Evolutionary conservation across 2,888 invertebrate genomes (phyloP).

Genomic region (Caenorhabditis japonica): DNA sequence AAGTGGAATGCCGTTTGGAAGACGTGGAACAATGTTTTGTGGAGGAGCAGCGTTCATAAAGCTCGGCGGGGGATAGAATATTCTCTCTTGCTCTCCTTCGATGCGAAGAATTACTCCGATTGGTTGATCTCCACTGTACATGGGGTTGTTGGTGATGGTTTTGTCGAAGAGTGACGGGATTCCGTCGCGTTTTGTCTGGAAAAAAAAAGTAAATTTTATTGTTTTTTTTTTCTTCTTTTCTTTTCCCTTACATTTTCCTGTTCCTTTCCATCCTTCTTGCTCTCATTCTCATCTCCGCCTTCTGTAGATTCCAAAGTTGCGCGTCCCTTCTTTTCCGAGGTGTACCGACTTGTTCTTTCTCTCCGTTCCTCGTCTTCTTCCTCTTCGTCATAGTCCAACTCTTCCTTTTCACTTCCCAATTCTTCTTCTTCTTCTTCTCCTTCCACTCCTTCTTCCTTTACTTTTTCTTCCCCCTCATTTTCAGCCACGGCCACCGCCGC

Average conservation of each 20-base stretch:
- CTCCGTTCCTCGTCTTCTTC: constrained; percentile 54
- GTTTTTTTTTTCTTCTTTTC: no score
- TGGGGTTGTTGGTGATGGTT: constrained; percentile 31
- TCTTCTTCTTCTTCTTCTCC: constrained; percentile 13
- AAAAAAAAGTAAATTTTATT: not conserved
- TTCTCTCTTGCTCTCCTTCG: constrained; percentile 41
- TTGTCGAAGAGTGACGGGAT: constrained; percentile 50
- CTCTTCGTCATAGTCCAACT: constrained; percentile 65
- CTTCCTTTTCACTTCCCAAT: constrained; percentile 51
- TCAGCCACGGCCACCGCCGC: no score
- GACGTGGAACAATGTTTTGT: constrained; percentile 53
- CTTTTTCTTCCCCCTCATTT: not conserved
- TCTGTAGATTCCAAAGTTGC: constrained; percentile 1
- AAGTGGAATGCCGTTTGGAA: constrained; percentile 59
- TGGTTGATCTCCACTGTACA: constrained; percentile 28
- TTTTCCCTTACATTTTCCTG: constrained; percentile 6
- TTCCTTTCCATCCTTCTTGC: constrained; percentile 17
- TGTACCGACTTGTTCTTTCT: constrained; percentile 52
- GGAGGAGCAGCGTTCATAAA: constrained; percentile 10
- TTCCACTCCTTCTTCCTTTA: not conserved
- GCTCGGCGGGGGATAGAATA: constrained; percentile 36
- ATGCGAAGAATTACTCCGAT: constrained; percentile 37
- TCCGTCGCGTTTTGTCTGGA: constrained; percentile 7
- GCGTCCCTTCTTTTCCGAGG: constrained; percentile 51
- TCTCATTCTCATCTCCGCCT: constrained; percentile 13